These are phyloP conservation scores for Andrena haemorrhoa DNA, from an alignment of 2,888 invertebrate species.

Conservation along the genomic window DNA sequence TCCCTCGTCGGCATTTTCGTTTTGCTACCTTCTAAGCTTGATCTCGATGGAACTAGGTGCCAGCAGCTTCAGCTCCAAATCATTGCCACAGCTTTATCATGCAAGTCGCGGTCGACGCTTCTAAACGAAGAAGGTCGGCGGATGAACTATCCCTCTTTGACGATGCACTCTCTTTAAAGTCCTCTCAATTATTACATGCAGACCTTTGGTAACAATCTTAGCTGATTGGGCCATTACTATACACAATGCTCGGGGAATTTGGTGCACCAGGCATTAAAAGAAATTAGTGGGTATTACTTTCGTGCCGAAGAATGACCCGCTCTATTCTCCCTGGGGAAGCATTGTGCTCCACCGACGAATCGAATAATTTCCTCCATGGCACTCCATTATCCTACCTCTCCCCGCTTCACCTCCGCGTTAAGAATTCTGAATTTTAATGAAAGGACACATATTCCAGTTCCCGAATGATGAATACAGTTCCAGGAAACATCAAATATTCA, in stretches of 20 bases:
- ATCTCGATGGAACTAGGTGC: slow-evolving; percentile 9
- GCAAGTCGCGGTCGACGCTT: not conserved
- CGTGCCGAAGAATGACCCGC: not conserved
- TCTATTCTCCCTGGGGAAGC: not conserved
- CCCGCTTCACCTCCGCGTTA: not conserved
- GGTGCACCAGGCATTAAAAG: not conserved
- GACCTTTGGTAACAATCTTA: not conserved
- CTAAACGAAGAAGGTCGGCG: too few relatives aligned
- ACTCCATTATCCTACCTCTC: not conserved
- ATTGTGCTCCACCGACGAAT: not conserved
- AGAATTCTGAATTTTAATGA: not conserved
- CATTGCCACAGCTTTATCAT: slow-evolving; percentile 29
- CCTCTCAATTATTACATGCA: too few relatives aligned
- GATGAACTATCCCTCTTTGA: not conserved
- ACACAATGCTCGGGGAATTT: not conserved
- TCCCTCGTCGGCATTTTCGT: slow-evolving; percentile 22
- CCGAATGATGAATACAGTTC: not conserved
- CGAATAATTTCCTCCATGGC: not conserved
- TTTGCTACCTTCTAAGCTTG: slow-evolving; percentile 7
- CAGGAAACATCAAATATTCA: not conserved
- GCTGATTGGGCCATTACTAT: not conserved
- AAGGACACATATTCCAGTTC: not conserved
- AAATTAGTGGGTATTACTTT: not conserved
- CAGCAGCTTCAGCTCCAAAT: slow-evolving; percentile 22
- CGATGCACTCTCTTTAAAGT: too few relatives aligned